Evolutionary conservation across 92 coral and sea anemone species (phyloP), one percentile per base, ranked within the genome.

Genomic region (Phymanthus crucifer): DNA sequence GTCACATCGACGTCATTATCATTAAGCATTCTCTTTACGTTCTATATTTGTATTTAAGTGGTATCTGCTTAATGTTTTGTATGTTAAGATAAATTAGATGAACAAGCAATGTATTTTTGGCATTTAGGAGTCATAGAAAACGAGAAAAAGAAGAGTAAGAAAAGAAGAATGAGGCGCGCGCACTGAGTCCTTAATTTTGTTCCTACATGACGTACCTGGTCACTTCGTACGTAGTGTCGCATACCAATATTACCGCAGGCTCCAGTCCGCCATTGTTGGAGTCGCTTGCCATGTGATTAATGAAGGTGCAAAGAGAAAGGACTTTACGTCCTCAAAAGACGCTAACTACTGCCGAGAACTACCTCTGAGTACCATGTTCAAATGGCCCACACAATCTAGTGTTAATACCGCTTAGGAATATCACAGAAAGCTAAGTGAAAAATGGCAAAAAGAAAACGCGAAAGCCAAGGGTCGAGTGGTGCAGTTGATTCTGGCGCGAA

Each of bases 371-470:
- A 76, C 32, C 47, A 80, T 52, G 78, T 58, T 54, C 57, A 68
- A 23, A 80, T 52, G 78, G 33, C 34, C 6, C 56, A 79, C 17
- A 56, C 9, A 48, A 31, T 11, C 32, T 32, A 21, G 5, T 7
- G 4, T n/a, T 32, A 33, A 32, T 67, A 23, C 27, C 40, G 72
- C 72, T 32, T 26, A 40, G 40, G 72, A 56, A 36, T 68, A 57
- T 34, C 23, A 27, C 1, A 14, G n/a, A 33, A 71, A 48, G 54
- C 70, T 46, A 33, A 16, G 64, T 45, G 64, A 68, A 83, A 78
- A 40, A 91, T 89, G 93, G 86, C 80, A 19, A 92, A 92, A 83
- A 88, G 97, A 11, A 89, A 90, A 75, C 89, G 91, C 21, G 87
- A 87, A 67, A 84, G 85, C 38, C 79, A 80, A 24, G 83, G 90